Percentiles rank a stretch among this genome's conserved stretches.
Conservation (phyloP, 2,888 invertebrate genomes). For the Furcula furcula region DNA sequence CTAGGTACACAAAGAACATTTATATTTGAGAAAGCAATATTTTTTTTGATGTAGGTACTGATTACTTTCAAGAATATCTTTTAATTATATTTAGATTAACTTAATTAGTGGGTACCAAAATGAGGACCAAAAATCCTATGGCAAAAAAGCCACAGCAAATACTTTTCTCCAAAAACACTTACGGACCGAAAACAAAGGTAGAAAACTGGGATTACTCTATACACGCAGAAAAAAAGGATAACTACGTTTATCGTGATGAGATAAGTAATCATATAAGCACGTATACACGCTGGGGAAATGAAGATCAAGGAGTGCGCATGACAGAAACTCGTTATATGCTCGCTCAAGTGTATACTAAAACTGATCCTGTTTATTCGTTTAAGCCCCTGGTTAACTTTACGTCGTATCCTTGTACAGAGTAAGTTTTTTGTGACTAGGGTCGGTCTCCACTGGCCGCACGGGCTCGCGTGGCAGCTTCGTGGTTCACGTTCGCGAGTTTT, state of each 20-base stretch:
- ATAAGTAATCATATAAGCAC: constrained; percentile 73
- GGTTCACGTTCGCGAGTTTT: too few relatives aligned
- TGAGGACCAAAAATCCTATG: constrained; percentile 56
- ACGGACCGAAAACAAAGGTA: constrained; percentile 61
- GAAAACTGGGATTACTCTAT: constrained; percentile 68
- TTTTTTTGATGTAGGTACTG: too few relatives aligned
- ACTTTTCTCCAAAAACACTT: constrained; percentile 68
- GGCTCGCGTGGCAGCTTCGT: too few relatives aligned
- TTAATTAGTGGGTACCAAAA: constrained; percentile 31
- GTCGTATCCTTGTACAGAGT: constrained; percentile 75
- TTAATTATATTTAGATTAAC: too few relatives aligned
- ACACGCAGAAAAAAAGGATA: constrained; percentile 71
- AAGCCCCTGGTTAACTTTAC: constrained; percentile 73
- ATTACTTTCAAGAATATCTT: too few relatives aligned
- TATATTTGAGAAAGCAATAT: too few relatives aligned
- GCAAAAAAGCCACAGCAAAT: constrained; percentile 71
- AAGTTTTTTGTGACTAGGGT: constrained; percentile 38
- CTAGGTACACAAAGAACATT: too few relatives aligned
- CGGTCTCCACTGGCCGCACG: too few relatives aligned
- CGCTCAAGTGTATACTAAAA: constrained; percentile 63
- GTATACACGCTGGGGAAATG: constrained; percentile 65
- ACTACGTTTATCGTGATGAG: constrained; percentile 69
- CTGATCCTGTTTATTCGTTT: constrained; percentile 64
- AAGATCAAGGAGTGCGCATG: constrained; percentile 56
- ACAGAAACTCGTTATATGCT: constrained; percentile 75